Evolutionary conservation across 2,888 invertebrate species (phyloP).

Genomic region (Tricholauxania praeusta): DNA sequence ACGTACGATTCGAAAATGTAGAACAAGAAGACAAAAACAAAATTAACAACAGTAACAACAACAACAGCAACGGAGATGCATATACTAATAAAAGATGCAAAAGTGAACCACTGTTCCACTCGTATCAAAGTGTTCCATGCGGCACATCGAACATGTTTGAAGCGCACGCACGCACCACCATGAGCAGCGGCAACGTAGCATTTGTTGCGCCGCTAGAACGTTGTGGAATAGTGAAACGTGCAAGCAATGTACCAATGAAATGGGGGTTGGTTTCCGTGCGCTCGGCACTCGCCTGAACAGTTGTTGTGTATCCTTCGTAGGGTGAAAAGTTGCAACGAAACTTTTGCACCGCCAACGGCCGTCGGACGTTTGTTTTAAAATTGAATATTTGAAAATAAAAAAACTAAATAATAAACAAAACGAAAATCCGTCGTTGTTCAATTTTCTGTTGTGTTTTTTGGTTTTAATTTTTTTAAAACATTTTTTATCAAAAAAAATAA

Average conservation of each 20-base stretch:
- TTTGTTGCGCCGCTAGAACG: slow-evolving; percentile 40
- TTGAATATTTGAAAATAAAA: slow-evolving; percentile 40
- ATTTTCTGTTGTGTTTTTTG: slow-evolving; percentile 46
- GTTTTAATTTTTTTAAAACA: slow-evolving; percentile 43
- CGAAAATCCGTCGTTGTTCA: slow-evolving; percentile 47
- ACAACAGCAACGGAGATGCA: slow-evolving; percentile 14
- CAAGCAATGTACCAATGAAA: slow-evolving; percentile 36
- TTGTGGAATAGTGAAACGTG: slow-evolving; percentile 38
- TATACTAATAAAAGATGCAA: slow-evolving; percentile 34
- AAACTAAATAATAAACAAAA: not conserved
- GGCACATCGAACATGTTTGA: slow-evolving; percentile 33
- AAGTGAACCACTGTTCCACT: slow-evolving; percentile 38
- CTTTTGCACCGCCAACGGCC: slow-evolving; percentile 60
- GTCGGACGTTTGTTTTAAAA: slow-evolving; percentile 49
- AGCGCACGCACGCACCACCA: slow-evolving; percentile 9
- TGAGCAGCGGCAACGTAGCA: not conserved
- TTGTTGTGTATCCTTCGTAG: slow-evolving; percentile 69
- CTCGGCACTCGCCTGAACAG: slow-evolving; percentile 63
- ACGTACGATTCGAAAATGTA: slow-evolving; percentile 27
- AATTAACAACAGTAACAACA: slow-evolving; percentile 30
- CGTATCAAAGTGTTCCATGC: slow-evolving; percentile 26
- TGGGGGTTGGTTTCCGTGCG: slow-evolving; percentile 61
- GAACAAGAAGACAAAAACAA: slow-evolving; percentile 38
- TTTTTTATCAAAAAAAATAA: slow-evolving; percentile 34
- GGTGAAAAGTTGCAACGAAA: slow-evolving; percentile 66